Percentiles rank a stretch among this genome's conserved stretches.
These are phyloP conservation scores for Arctopsyche grandis DNA, from an alignment of 1,140 invertebrate genomes.

Conservation along the genomic window DNA sequence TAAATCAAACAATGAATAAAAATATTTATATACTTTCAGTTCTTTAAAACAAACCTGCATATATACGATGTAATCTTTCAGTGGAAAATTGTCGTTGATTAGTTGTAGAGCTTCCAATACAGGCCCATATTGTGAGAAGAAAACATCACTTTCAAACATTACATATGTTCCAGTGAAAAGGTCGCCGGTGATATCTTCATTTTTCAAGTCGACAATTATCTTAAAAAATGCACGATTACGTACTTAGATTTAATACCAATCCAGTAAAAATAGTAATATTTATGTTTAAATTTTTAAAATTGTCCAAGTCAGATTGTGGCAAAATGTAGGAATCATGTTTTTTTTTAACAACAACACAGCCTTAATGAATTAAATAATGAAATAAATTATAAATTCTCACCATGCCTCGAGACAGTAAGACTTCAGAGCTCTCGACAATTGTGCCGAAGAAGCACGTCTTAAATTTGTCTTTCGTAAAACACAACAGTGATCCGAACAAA, in stretches of 20 bases:
- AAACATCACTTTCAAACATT: slow-evolving; percentile 75
- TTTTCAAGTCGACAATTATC: slow-evolving; percentile 5
- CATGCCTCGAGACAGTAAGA: slow-evolving; percentile 61
- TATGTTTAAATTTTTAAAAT: background rate
- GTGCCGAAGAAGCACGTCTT: slow-evolving; percentile 73
- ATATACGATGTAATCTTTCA: slow-evolving; percentile 72
- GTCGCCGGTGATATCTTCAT: slow-evolving; percentile 35
- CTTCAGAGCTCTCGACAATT: slow-evolving; percentile 69
- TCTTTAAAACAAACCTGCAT: slow-evolving; percentile 59
- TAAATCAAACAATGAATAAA: background rate
- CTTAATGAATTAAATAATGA: too few species aligned
- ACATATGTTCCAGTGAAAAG: slow-evolving; percentile 63
- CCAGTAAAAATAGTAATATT: background rate
- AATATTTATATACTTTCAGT: background rate
- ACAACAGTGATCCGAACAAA: slow-evolving; percentile 77
- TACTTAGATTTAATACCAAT: too few species aligned
- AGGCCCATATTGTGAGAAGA: slow-evolving; percentile 76
- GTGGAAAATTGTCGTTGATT: slow-evolving; percentile 62
- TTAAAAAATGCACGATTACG: too few species aligned
- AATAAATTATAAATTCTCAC: too few species aligned
- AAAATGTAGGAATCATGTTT: too few species aligned
- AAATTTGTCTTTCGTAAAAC: slow-evolving; percentile 77
- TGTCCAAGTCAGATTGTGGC: background rate
- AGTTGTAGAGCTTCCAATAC: slow-evolving; percentile 71
- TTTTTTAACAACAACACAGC: too few species aligned